phyloP scores from a whole-genome alignment of 2,797 vertebrate species.

The Ciconia nigra region DNA sequence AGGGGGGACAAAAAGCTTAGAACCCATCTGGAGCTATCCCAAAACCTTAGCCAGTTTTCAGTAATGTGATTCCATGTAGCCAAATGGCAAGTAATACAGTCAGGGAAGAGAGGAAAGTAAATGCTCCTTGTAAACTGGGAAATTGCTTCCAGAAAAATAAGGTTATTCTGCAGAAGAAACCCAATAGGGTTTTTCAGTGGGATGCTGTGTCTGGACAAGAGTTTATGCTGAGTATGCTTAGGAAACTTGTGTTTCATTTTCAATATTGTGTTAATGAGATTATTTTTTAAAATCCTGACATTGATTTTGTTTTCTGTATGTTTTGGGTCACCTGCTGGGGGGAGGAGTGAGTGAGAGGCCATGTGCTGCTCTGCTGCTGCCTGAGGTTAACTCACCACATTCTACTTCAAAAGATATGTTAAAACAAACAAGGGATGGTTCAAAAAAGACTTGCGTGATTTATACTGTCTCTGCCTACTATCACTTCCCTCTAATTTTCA shows the following conservation, averaged over 20 bases:
- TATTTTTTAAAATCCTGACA: not conserved
- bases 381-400: not conserved
- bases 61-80: not conserved
- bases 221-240: not conserved
- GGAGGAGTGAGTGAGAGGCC: not conserved
- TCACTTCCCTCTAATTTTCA: not conserved
- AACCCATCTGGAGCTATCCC: not conserved
- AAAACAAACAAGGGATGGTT: not conserved
- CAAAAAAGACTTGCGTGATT: not conserved
- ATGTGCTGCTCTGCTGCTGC: not conserved
- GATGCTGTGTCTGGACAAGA: not conserved
- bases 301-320: not conserved
- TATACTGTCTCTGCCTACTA: not conserved
- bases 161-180: not conserved
- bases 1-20: too few relatives aligned
- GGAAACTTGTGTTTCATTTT: not conserved
- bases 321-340: not conserved
- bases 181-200: not conserved
- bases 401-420: not conserved
- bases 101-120: not conserved
- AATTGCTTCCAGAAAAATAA: not conserved
- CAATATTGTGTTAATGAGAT: not conserved
- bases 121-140: not conserved
- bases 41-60: not conserved
- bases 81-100: not conserved